These are phyloP conservation scores for Solenodon paradoxus DNA, from an alignment of 2,113 vertebrate species.

Conservation along the genomic window DNA sequence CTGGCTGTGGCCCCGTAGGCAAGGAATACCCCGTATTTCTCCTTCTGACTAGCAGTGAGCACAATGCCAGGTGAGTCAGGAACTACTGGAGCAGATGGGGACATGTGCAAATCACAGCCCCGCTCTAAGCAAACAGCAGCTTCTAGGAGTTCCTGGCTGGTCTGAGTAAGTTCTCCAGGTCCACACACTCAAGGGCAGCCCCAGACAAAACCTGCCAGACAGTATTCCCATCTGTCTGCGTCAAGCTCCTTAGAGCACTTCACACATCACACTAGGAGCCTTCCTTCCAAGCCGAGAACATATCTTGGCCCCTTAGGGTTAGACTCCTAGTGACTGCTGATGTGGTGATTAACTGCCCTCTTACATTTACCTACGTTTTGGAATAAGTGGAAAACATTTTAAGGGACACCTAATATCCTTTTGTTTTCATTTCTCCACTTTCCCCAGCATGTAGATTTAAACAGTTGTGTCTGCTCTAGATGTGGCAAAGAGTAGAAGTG, in stretches of 20 bases:
- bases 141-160: neutral
- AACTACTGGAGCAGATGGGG: slow-evolving; percentile 6
- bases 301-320: neutral
- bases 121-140: neutral
- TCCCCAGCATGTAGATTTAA: slow-evolving; percentile 9
- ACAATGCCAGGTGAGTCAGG: neutral
- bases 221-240: neutral
- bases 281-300: neutral
- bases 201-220: slow-evolving; percentile 29
- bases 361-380: neutral
- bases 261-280: neutral
- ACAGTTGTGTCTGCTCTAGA: neutral
- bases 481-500: neutral
- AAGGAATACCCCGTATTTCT: slow-evolving; percentile 14
- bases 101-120: slow-evolving; percentile 16
- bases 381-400: neutral
- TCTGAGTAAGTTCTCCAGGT: neutral
- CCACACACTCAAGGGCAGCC: neutral
- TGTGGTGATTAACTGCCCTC: neutral
- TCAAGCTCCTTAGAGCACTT: neutral
- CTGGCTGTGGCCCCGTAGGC: neutral
- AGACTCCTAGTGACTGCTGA: neutral
- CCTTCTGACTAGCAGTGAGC: neutral
- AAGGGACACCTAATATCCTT: neutral
- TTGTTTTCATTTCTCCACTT: neutral